These are phyloP conservation scores for Sebastes diploproa DNA, from an alignment of 2,797 vertebrate species.

Conservation along the genomic window DNA sequence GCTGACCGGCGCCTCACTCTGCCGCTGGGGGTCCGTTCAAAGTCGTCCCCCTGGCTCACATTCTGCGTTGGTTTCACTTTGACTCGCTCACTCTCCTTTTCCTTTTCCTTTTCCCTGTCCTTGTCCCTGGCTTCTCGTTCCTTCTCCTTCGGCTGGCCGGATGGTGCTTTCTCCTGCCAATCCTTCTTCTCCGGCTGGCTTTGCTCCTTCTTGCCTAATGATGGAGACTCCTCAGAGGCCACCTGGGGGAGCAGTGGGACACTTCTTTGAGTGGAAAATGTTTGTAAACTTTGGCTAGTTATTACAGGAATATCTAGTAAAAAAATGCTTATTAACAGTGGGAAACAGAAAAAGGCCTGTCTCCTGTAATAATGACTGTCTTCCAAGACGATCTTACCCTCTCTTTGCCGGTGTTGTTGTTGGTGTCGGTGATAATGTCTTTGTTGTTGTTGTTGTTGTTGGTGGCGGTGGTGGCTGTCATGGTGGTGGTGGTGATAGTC, in stretches of 20 bases:
- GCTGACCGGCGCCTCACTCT: conserved; percentile 93
- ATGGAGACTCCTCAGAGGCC: conserved; percentile 61
- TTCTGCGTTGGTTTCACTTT: conserved; percentile 68
- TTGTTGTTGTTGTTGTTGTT: conserved; percentile 38
- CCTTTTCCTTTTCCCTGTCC: conserved; percentile 68
- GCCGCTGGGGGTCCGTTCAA: conserved; percentile 94
- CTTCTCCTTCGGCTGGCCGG: conserved; percentile 49
- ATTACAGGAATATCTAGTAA: neutral
- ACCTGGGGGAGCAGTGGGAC: conserved; percentile 53
- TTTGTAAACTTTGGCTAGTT: neutral
- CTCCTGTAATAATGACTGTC: neutral
- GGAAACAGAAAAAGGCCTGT: neutral
- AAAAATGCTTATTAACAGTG: neutral
- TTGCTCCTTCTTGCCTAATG: conserved; percentile 62
- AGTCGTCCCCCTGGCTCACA: conserved; percentile 81
- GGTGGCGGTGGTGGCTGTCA: conserved; percentile 9
- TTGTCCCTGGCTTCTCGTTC: conserved; percentile 77
- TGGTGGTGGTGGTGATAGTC: conserved; percentile 36
- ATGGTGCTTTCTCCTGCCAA: conserved; percentile 50
- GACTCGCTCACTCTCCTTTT: conserved; percentile 71
- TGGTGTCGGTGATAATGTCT: conserved; percentile 64
- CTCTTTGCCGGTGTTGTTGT: conserved; percentile 77
- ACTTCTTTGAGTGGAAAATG: conserved; percentile 14
- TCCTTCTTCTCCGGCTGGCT: conserved; percentile 57
- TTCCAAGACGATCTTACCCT: conserved; percentile 54